Evolutionary conservation across 1,140 invertebrate genomes (phyloP).

Genomic region (Trichogramma pretiosum): DNA sequence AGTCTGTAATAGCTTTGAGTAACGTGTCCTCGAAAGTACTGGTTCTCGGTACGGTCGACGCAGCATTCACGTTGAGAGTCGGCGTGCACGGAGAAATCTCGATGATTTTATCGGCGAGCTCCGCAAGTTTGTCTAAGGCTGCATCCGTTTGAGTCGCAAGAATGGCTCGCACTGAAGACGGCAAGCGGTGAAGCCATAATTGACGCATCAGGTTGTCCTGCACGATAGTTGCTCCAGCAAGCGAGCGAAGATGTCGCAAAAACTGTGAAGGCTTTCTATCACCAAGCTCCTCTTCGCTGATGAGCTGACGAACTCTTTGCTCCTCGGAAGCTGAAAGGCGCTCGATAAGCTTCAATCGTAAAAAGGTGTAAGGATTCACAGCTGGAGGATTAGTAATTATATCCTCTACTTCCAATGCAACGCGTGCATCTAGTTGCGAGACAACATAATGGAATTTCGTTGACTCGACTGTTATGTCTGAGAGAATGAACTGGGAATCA

Average conservation of each 20-base stretch:
- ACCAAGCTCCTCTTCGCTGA: constrained; percentile 27
- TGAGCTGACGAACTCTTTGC: constrained; percentile 19
- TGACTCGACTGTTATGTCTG: not conserved
- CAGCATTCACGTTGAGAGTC: not conserved
- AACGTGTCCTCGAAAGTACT: not conserved
- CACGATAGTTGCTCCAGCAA: constrained; percentile 9
- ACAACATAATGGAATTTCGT: not conserved
- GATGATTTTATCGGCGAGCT: not conserved
- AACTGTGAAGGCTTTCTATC: constrained; percentile 20
- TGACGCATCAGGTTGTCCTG: not conserved
- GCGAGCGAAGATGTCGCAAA: constrained; percentile 9
- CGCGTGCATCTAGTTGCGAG: not conserved
- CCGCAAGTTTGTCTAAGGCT: not conserved
- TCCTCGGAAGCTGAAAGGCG: too few species aligned
- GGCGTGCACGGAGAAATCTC: not conserved
- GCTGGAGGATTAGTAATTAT: not conserved
- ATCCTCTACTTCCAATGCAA: too few species aligned
- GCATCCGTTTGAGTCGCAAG: not conserved
- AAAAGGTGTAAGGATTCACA: not conserved
- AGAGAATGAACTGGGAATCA: too few species aligned
- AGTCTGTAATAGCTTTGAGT: not conserved
- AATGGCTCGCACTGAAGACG: not conserved
- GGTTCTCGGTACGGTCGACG: not conserved
- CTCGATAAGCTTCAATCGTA: too few species aligned
- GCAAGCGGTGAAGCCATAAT: not conserved